These are phyloP conservation scores for Zaprionus kolodkinae DNA, from an alignment of 1,140 invertebrate genomes.

Conservation along the genomic window DNA sequence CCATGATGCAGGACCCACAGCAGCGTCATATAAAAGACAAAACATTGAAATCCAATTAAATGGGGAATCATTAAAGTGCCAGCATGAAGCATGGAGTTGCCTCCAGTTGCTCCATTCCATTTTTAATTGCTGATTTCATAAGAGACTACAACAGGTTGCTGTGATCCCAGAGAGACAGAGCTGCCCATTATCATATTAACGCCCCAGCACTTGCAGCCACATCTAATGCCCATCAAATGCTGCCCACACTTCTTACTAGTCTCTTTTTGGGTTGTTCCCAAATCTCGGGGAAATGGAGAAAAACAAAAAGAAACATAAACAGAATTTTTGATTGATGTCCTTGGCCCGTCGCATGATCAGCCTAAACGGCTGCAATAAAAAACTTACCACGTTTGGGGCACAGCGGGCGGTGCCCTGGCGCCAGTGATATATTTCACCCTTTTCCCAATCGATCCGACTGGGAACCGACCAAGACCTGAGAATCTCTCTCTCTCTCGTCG, in stretches of 20 bases:
- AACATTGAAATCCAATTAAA: slow-evolving; percentile 82
- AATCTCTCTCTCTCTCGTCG: slow-evolving; percentile 22
- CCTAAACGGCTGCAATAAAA: slow-evolving; percentile 82
- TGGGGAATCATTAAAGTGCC: slow-evolving; percentile 67
- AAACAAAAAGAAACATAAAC: neutral
- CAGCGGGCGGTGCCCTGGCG: slow-evolving; percentile 76
- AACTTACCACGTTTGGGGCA: slow-evolving; percentile 73
- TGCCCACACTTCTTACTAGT: slow-evolving; percentile 33
- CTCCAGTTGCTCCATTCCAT: slow-evolving; percentile 55
- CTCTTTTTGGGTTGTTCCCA: slow-evolving; percentile 1
- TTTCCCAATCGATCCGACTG: slow-evolving; percentile 43
- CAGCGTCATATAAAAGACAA: slow-evolving; percentile 43
- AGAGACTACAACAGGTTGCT: slow-evolving; percentile 59
- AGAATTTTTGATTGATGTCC: slow-evolving; percentile 75
- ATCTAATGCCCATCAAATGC: slow-evolving; percentile 42
- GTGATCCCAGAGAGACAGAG: slow-evolving; percentile 38
- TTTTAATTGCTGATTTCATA: slow-evolving; percentile 80
- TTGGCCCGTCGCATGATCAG: slow-evolving; percentile 72
- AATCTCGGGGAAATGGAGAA: slow-evolving; percentile 19
- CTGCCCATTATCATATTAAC: slow-evolving; percentile 81
- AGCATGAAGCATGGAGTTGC: slow-evolving; percentile 66
- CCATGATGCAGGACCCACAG: slow-evolving; percentile 55
- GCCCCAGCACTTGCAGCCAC: slow-evolving; percentile 35
- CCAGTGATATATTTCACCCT: slow-evolving; percentile 82
- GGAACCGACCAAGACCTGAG: slow-evolving; percentile 48